These are phyloP conservation scores for Chionoecetes opilio DNA, from an alignment of 1,140 invertebrate species.

Conservation along the genomic window DNA sequence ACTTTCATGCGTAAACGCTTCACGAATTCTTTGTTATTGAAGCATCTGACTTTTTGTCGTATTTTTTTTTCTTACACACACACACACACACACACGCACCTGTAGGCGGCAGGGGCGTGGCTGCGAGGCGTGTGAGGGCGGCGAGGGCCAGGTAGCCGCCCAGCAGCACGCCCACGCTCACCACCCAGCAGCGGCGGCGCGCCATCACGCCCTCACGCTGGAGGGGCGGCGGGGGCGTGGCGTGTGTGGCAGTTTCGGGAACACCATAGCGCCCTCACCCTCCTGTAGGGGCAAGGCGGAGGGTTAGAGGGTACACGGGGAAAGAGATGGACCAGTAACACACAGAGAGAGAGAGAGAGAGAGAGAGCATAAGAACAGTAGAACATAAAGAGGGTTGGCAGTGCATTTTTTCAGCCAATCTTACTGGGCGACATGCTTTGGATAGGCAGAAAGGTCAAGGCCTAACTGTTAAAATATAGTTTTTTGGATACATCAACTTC, in stretches of 20 bases:
- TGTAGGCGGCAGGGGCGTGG: not conserved
- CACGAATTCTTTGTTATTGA: not conserved
- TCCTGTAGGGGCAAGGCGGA: not conserved
- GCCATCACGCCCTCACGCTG: not conserved
- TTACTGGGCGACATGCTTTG: no score
- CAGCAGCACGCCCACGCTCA: not conserved
- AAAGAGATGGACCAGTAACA: no score
- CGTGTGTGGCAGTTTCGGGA: no score
- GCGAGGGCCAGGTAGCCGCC: slow-evolving; percentile 42
- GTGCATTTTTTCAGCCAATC: no score
- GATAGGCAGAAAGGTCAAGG: no score
- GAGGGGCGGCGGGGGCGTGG: no score
- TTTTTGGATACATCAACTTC: no score
- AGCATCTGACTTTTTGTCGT: not conserved
- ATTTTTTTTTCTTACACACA: not conserved
- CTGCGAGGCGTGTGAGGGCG: slow-evolving; percentile 22
- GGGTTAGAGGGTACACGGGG: not conserved
- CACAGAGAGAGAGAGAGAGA: not conserved
- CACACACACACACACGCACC: not conserved
- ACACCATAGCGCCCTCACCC: not conserved
- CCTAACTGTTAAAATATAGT: no score
- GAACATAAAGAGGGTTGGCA: no score
- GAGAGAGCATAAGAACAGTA: not conserved
- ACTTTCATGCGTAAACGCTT: not conserved
- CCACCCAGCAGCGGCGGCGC: not conserved